Conservation (phyloP, 2,888 invertebrate genomes). For the Galerucella calmariensis region DNA sequence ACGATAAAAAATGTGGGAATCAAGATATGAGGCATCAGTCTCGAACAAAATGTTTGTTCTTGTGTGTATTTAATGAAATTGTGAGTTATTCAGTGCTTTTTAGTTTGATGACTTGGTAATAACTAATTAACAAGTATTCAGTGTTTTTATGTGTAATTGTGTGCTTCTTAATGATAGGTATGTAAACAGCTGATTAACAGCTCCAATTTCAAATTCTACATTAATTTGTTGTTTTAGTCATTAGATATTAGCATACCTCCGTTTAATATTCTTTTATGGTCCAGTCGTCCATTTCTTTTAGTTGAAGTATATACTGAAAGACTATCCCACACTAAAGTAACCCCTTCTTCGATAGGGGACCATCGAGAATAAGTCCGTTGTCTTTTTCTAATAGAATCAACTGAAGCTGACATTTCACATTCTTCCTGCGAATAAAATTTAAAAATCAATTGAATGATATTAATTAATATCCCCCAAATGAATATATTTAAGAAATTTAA, state of each 20-base stretch:
- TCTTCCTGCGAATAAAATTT: slow-evolving; percentile 17
- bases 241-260: slow-evolving; percentile 69
- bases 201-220: no score
- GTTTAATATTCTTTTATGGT: slow-evolving; percentile 80
- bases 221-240: not conserved
- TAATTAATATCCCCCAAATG: not conserved
- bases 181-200: no score
- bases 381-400: slow-evolving; percentile 25
- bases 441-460: not conserved
- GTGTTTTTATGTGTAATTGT: no score
- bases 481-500: not conserved
- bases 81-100: no score
- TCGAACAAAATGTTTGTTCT: no score
- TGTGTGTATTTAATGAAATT: no score
- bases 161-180: no score
- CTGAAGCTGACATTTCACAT: slow-evolving; percentile 18
- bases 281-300: slow-evolving; percentile 57
- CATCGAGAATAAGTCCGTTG: slow-evolving; percentile 67
- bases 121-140: no score
- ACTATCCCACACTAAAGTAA: slow-evolving; percentile 84
- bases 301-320: slow-evolving; percentile 75
- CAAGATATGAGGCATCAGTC: no score
- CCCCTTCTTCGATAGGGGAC: slow-evolving; percentile 72
- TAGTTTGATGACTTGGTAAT: no score
- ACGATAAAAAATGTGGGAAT: no score